phyloP scores from a whole-genome alignment of 2,797 vertebrate species.

The Danio jaintianensis region DNA sequence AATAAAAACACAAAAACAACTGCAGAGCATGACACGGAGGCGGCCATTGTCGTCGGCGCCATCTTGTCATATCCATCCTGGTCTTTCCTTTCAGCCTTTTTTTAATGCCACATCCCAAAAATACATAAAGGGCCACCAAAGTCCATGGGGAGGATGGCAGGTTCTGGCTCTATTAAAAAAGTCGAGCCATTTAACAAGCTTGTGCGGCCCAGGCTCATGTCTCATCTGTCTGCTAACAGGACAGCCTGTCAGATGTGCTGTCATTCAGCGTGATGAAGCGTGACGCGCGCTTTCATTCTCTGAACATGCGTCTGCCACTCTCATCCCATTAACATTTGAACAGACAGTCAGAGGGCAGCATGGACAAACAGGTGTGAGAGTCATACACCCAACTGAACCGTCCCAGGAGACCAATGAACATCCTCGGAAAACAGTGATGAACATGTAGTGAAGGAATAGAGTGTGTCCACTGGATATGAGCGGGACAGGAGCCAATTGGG shows the following conservation, averaged over 20 bases:
- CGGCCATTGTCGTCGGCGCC: no score
- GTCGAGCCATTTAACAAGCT: slow-evolving; percentile 14
- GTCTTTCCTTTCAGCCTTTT: no score
- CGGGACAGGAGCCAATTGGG: neutral
- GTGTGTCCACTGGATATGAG: neutral
- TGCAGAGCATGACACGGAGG: no score
- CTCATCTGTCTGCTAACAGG: slow-evolving; percentile 12
- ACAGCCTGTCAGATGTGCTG: slow-evolving; percentile 10
- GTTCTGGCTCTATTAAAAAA: neutral
- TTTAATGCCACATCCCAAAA: no score
- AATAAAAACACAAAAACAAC: no score
- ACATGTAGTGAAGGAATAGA: neutral
- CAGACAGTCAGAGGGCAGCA: slow-evolving; percentile 15
- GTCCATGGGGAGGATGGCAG: neutral
- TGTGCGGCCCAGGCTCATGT: neutral
- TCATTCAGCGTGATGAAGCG: slow-evolving; percentile 1
- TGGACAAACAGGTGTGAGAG: slow-evolving; percentile 25
- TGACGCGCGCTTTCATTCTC: slow-evolving; percentile 19
- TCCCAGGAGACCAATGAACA: slow-evolving; percentile 20
- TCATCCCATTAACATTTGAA: slow-evolving; percentile 25
- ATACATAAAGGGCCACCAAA: no score
- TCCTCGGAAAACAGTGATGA: slow-evolving; percentile 6
- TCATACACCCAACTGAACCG: neutral
- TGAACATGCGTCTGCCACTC: slow-evolving; percentile 32
- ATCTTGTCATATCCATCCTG: no score